Evolutionary conservation across 1,140 invertebrate genomes (phyloP), one percentile per base, ranked within the genome.

Genomic region (Papilio xuthus): DNA sequence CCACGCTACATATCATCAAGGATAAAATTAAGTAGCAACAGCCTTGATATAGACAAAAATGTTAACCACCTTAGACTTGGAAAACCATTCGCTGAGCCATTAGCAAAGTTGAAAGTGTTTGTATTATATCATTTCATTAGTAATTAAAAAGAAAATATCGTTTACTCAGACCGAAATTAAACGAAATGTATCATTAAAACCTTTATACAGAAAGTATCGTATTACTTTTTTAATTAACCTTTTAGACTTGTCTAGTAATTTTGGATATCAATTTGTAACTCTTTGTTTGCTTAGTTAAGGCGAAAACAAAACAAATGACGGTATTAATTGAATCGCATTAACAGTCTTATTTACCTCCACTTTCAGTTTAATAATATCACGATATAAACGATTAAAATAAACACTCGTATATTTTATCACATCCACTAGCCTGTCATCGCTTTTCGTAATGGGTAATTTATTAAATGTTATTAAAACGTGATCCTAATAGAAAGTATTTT

Each of bases 241-340:
- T 28, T 67, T 28, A 63, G 26, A 12, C 9, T 26, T 7, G 1
- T 9, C 26, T 32, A 67, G 60, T 67, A 67, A 67, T 32, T 67
- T 32, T 67, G 60, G 28, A 20, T 28, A 63, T 15, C 26, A 28
- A 32, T 67, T 67, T 67, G 60, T 67, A 67, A 67, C 60, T 67
- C 56, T 60, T 67, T 28, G 60, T 67, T 67, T 32, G 26, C 23
- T 67, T 67, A 67, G 60, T 67, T 67, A 67, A 28, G 9, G 60
- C 60, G 26, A 67, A 67, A 67, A 67, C 26, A 67, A 32, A 67
- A 67, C 60, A 67, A 67, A 67, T 67, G 23, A 28, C 26, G 26
- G 60, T 67, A 28, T 32, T 67, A 67, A 67, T 67, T 13, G 60
- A 67, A 28, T 67, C 60, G 60, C 60, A 67, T 67, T 67, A 67